These are phyloP conservation scores for Digitonthophagus gazella DNA, from an alignment of 2,888 invertebrate species.

Conservation along the genomic window DNA sequence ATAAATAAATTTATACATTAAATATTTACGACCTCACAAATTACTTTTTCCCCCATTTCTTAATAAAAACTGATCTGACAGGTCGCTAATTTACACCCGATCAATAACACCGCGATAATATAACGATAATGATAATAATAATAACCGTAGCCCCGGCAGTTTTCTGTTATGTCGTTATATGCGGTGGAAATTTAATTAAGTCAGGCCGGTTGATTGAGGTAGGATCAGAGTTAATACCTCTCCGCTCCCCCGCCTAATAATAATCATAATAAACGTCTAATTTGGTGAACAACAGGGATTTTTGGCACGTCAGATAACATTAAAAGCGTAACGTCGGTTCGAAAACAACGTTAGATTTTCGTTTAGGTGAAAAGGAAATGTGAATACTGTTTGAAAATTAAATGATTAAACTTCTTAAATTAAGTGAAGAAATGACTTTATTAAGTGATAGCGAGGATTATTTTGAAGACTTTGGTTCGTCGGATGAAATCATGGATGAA, in stretches of 20 bases:
- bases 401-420: neutral
- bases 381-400: no score
- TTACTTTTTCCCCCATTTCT: neutral
- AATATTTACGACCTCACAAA: neutral
- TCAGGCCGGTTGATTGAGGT: constrained; percentile 9
- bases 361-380: no score
- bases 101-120: neutral
- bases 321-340: no score
- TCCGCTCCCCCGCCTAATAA: neutral
- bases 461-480: neutral
- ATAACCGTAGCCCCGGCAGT: neutral
- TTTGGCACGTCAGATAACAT: no score
- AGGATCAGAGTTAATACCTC: constrained; percentile 7
- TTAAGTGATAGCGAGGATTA: neutral
- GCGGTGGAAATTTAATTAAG: constrained; percentile 15
- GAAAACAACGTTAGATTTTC: no score
- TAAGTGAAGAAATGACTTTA: neutral
- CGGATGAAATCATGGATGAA: neutral
- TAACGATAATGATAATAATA: neutral
- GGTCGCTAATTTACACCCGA: neutral
- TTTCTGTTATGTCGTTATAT: neutral
- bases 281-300: neutral
- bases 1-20: neutral
- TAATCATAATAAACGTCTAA: neutral
- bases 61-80: neutral